Evolutionary conservation across 2,797 vertebrate species (phyloP).

Genomic region (Myotis daubentonii): DNA sequence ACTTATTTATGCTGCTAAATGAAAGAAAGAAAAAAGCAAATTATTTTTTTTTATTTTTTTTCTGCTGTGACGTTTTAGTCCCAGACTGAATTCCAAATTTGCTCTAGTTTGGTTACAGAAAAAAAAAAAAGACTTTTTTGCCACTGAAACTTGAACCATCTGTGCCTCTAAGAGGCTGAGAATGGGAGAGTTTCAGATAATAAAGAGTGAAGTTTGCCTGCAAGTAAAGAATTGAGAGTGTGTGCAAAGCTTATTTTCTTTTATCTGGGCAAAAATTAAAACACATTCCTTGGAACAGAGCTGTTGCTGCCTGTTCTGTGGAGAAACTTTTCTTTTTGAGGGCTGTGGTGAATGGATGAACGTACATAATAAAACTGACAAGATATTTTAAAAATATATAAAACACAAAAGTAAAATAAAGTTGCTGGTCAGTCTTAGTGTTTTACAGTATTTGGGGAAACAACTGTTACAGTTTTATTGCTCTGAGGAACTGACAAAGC

Average conservation of each 20-base stretch:
- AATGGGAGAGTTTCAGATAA: constrained; percentile 93
- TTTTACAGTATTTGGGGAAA: constrained; percentile 90
- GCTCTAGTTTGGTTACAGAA: constrained; percentile 96
- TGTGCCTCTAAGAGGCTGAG: constrained; percentile 99
- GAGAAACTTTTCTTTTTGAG: constrained; percentile 94
- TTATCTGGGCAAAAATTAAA: constrained; percentile 95
- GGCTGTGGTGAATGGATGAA: constrained; percentile 92
- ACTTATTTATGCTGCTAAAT: constrained; percentile 99
- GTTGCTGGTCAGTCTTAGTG: constrained; percentile 92
- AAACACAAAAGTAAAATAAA: constrained; percentile 87
- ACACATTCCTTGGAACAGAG: constrained; percentile 99
- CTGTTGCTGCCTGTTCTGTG: constrained; percentile 93
- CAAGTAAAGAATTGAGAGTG: constrained; percentile 92
- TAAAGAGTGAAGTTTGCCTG: constrained; percentile 95
- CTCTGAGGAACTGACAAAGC: constrained; percentile 87
- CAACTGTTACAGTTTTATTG: constrained; percentile 90
- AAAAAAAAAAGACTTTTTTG: constrained; percentile 90
- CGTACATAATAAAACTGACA: constrained; percentile 89
- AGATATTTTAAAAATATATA: constrained; percentile 86
- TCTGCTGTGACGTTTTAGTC: constrained; percentile 99
- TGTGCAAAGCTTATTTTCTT: constrained; percentile 92
- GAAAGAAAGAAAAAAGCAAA: constrained; percentile 91
- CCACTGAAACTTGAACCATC: constrained; percentile 99
- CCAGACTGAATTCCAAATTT: constrained; percentile 99
- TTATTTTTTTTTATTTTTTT: constrained; percentile 92